A percentile compares a stretch with the other conserved stretches of the same genome.
These are phyloP conservation scores for Thalpophila matura DNA, from an alignment of 2,888 invertebrate genomes.

Conservation along the genomic window DNA sequence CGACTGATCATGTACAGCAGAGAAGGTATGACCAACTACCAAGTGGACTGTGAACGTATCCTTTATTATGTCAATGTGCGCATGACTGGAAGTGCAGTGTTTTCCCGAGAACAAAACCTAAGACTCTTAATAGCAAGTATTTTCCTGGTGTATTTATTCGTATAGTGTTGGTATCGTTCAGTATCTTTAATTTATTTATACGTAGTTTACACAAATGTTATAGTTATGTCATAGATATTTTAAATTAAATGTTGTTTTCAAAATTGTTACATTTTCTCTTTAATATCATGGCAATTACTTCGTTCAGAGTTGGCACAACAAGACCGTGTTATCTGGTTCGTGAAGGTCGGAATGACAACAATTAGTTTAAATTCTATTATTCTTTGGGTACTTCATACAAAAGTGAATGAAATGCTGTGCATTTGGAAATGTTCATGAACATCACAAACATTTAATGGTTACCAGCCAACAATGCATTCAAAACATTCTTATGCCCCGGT, in stretches of 20 bases:
- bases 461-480: constrained; percentile 19
- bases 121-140: constrained; percentile 58
- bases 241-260: constrained; percentile 32
- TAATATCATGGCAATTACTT: constrained; percentile 22
- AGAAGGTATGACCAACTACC: constrained; percentile 82
- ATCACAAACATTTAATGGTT: constrained; percentile 8
- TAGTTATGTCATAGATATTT: constrained; percentile 17
- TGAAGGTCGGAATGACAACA: constrained; percentile 69
- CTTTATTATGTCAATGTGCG: constrained; percentile 81
- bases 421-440: constrained; percentile 22
- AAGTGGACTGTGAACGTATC: constrained; percentile 80
- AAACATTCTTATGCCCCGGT: neutral
- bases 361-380: constrained; percentile 64
- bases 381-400: constrained; percentile 32
- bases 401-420: constrained; percentile 34
- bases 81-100: constrained; percentile 67
- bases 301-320: constrained; percentile 21
- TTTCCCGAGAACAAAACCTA: constrained; percentile 51
- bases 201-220: constrained; percentile 8
- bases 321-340: constrained; percentile 57
- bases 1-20: constrained; percentile 83
- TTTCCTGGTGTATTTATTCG: constrained; percentile 60
- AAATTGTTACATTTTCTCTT: constrained; percentile 30
- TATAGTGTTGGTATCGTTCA: constrained; percentile 14
- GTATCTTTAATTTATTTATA: constrained; percentile 26